A percentile compares a stretch with the other conserved stretches of the same genome.
Conservation (phyloP, 2,113 vertebrate genomes). For the Proteles cristata region DNA sequence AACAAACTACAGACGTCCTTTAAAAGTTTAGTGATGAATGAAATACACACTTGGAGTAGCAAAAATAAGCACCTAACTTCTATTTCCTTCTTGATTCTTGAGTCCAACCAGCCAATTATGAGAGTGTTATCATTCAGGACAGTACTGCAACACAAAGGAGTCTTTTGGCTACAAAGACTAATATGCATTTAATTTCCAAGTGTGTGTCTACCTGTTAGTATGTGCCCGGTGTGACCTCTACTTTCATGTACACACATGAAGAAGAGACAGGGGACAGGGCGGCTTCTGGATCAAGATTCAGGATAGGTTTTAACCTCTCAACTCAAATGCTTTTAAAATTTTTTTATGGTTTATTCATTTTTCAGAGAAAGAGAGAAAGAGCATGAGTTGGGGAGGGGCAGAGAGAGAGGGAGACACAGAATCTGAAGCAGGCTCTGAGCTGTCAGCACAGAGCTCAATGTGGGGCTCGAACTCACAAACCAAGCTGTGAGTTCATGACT, state of each 20-base stretch:
- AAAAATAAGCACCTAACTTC: constrained; percentile 45
- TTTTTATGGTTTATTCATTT: no score
- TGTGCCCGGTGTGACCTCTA: not conserved
- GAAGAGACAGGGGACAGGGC: not conserved
- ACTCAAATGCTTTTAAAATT: not conserved
- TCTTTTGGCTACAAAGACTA: constrained; percentile 50
- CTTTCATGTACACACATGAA: not conserved
- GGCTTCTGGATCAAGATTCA: not conserved
- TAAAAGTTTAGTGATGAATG: not conserved
- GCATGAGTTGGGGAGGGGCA: no score
- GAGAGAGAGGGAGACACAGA: no score
- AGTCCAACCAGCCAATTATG: constrained; percentile 43
- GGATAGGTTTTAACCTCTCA: constrained; percentile 33
- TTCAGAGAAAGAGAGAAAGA: no score
- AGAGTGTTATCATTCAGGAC: constrained; percentile 16
- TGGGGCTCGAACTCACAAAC: no score
- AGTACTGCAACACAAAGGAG: constrained; percentile 63
- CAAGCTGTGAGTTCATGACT: no score
- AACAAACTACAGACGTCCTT: not conserved
- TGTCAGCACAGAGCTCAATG: no score
- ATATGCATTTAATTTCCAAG: not conserved
- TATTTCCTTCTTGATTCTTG: constrained; percentile 61
- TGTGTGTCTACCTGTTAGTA: not conserved
- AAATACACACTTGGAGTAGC: not conserved
- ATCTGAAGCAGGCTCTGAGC: no score